Base-by-base conservation (phyloP, 1,140 invertebrate genomes). In the Diorhabda sublineata region DNA sequence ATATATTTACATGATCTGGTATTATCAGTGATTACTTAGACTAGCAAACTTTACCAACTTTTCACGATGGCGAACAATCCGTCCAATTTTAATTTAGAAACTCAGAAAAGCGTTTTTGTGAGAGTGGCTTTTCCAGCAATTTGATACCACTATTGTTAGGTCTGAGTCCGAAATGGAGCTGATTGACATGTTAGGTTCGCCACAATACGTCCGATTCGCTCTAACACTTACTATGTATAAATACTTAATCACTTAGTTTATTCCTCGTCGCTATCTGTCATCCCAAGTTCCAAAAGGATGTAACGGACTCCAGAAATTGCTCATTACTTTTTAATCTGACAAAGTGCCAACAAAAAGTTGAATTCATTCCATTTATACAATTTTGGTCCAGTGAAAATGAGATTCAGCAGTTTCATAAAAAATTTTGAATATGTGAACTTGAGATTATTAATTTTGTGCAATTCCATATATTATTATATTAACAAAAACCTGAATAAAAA, bases 161-260 rank as follows among this genome's bases (percentile, higher is more conserved):
- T 64, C 68, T 66, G 69, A 66, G 65, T 58, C 67, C 64, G 69
- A 70, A 75, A 68, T 66, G 73, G 43, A 61, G 52, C 64, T 63
- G 68, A 71, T 68, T 75, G 74, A 75, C 74, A 71, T 69, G 68
- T 73, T 75, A 69, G 70, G 74, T 71, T 71, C 65, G 61, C 74
- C 72, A 75, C 68, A 75, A 71, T 73, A 64, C 73, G 73, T 67
- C 64, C 72, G 69, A 75, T 72, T 68, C 74, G 72, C 73, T 71
- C 70, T 69, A 73, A 70, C 73, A 75, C 73, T 75, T 73, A 75
- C 71, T 45, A 61, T 42, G 66, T 58, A 68, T 75, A 69, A 75
- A 75, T 75, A 70, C 64, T 75, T 75, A 75, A 75, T 71, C 69
- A 68, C 67, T 66, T 67, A 69, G 64, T 71, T 73, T 67, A 67